Conservation (phyloP, 2,113 vertebrate genomes). For the Nibea albiflora region DNA sequence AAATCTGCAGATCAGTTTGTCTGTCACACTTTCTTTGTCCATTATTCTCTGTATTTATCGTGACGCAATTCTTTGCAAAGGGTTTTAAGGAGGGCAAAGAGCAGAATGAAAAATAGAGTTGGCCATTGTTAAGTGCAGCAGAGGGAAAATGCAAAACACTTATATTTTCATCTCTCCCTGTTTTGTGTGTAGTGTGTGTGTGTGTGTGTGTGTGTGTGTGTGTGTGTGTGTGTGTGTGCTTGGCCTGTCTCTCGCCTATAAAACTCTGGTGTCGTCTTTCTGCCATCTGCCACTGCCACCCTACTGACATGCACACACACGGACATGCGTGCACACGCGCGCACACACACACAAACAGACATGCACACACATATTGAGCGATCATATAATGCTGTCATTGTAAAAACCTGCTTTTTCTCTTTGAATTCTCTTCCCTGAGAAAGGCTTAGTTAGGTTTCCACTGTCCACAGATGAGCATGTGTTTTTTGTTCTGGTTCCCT, state of each 20-base stretch:
- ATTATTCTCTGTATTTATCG: neutral
- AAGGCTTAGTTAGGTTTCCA: neutral
- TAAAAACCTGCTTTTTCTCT: neutral
- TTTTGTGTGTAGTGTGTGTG: slow-evolving; percentile 68
- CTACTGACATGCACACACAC: slow-evolving; percentile 51
- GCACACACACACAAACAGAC: slow-evolving; percentile 10
- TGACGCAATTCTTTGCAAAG: neutral
- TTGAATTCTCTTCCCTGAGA: neutral
- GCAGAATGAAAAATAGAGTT: slow-evolving; percentile 8
- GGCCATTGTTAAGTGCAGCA: neutral
- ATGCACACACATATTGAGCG: slow-evolving; percentile 8
- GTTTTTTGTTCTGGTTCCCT: neutral
- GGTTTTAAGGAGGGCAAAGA: neutral
- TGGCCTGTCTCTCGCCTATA: slow-evolving; percentile 76
- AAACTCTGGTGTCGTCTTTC: slow-evolving; percentile 83
- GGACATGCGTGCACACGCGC: slow-evolving; percentile 35
- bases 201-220: slow-evolving; percentile 41
- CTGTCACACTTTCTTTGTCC: neutral
- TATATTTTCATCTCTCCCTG: slow-evolving; percentile 39
- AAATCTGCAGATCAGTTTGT: neutral
- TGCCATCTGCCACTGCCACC: slow-evolving; percentile 81
- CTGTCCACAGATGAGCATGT: neutral
- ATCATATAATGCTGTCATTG: slow-evolving; percentile 9
- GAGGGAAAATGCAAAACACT: slow-evolving; percentile 35
- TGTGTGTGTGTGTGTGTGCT: slow-evolving; percentile 70